Evolutionary conservation across 2,888 invertebrate species (phyloP), one percentile per base, ranked within the genome.

Genomic region (Hylaea fasciaria): DNA sequence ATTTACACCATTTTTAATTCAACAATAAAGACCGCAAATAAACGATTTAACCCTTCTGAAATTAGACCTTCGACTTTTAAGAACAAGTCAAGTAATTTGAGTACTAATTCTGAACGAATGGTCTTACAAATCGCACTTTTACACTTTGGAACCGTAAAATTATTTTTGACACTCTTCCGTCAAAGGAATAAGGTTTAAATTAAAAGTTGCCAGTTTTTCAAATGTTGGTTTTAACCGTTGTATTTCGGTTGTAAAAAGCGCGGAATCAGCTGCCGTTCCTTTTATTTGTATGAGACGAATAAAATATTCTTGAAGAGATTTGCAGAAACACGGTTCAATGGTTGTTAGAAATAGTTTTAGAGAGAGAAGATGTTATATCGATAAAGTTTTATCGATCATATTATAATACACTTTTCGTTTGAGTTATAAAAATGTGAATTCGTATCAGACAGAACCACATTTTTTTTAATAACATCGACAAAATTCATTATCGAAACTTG

Each of bases 251-350:
- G 59, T 65, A 68, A 82, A 83, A 83, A 84, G 80, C 73, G 65
- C 73, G 66, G 64, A 76, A 83, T 89, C 90, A 91, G 90, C 90
- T 90, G 90, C 86, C 83, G 77, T 71, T 73, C 65, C 75, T 74
- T 81, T 86, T 86, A 85, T 89, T 85, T 82, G 84, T 55, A 60
- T 56, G 66, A 62, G 59, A 57, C 61, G 61, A 82, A 82, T 82
- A 87, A 86, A 83, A 86, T 83, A 76, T 56, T 86, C 86, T 88
- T 82, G 74, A 85, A 82, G 79, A 78, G 83, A 87, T 89, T 89
- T 75, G 88, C 90, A 82, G 83, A 86, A 68, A 87, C 85, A 85
- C 82, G 85, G 87, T 87, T 86, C 80, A 81, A 82, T 84, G 75
- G 76, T 83, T 85, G 80, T 82, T 83, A 81, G 78, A 77, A 77